phyloP scores from a whole-genome alignment of 1,140 invertebrate genomes.

The Macrobrachium rosenbergii region DNA sequence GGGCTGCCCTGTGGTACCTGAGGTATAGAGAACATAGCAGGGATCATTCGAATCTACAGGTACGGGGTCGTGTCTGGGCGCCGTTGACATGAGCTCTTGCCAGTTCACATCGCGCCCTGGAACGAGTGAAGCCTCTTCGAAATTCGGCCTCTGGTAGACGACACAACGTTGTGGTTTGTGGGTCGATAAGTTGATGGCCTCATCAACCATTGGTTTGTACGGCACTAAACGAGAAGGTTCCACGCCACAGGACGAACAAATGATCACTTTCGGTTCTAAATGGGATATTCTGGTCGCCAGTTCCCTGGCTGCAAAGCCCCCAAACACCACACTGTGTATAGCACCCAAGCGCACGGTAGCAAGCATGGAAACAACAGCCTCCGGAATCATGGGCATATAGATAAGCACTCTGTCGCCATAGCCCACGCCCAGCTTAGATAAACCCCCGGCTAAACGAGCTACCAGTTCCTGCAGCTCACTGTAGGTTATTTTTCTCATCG shows the following conservation, averaged over 20 bases:
- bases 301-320: constrained; percentile 91
- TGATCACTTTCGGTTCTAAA: constrained; percentile 87
- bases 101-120: constrained; percentile 80
- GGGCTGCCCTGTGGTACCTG: constrained; percentile 75
- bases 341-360: constrained; percentile 86
- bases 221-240: constrained; percentile 87
- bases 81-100: constrained; percentile 78
- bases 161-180: constrained; percentile 80
- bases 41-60: constrained; percentile 90
- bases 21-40: constrained; percentile 93
- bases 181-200: constrained; percentile 76
- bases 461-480: constrained; percentile 81
- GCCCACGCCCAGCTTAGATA: constrained; percentile 80
- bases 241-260: constrained; percentile 90
- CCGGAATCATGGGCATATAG: constrained; percentile 92
- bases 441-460: constrained; percentile 81
- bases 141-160: constrained; percentile 81
- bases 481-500: constrained; percentile 83
- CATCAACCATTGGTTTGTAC: constrained; percentile 91
- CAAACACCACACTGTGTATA: constrained; percentile 90
- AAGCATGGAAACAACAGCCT: constrained; percentile 88
- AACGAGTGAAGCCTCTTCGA: constrained; percentile 77
- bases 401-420: constrained; percentile 86
- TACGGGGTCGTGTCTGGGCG: constrained; percentile 83
- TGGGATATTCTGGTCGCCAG: constrained; percentile 88